Evolutionary conservation across 2,113 vertebrate genomes (phyloP), one percentile per base, ranked within the genome.

Genomic region (Columbina picui): DNA sequence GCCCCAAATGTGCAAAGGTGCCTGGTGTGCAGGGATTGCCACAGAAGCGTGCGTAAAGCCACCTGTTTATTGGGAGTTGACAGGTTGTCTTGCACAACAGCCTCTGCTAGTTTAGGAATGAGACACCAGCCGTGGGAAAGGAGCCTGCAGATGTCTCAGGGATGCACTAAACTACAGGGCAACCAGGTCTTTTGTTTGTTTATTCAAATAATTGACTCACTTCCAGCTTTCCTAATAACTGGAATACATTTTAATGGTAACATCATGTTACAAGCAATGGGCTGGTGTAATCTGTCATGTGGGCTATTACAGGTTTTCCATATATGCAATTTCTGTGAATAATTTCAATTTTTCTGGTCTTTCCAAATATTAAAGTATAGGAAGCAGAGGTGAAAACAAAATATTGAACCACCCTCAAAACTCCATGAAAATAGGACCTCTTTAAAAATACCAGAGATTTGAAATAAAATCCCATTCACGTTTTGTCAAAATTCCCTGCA

Each of bases 111-210:
- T 89, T 96, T 34, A 91, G 93, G 89, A 85, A 93, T 96, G 95
- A 96, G 91, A 91, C 91, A 93, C 49, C 91, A 83, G 91, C 87
- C 87, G 93, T 97, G 96, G 96, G 94, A 97, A 97, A 89, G 63
- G 70, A 95, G 90, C 81, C 74, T 83, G 60, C 74, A 79, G 87
- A 93, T 7, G 0, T 84, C 91, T 94, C 77, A 69, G 87, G 41
- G 95, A 93, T 91, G 81, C 65, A 55, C 57, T 71, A 61, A 89
- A 79, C 69, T 87, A 69, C 10, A 3, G 74, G 49, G 89, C 61
- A 94, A 94, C 93, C 77, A 82, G 39, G 49, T 71, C 89, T 94
- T 45, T 92, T 94, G 89, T 94, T 96, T 95, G 92, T 96, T 95
- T 94, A 96, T 94, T 96, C 95, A 95, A 76, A 90, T 94, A 83